Evolutionary conservation across 2,113 vertebrate species (phyloP).

Genomic region (Caranx ignobilis): DNA sequence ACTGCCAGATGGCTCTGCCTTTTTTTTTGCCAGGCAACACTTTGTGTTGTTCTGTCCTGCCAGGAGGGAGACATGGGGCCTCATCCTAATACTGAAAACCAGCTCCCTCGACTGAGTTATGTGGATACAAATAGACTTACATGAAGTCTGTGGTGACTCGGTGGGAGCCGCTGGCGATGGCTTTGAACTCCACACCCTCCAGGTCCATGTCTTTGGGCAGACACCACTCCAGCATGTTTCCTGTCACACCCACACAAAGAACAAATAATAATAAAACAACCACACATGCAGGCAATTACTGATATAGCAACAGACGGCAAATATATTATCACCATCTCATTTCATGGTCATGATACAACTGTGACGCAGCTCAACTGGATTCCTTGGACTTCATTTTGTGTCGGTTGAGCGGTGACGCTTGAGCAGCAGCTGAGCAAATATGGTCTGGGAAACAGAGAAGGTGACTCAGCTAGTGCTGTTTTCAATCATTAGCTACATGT

Average conservation of each 20-base stretch:
- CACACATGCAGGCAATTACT: constrained; percentile 6
- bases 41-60: constrained; percentile 35
- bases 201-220: constrained; percentile 94
- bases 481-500: constrained; percentile 1
- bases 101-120: neutral
- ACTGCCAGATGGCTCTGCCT: constrained; percentile 68
- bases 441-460: constrained; percentile 6
- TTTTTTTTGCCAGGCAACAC: constrained; percentile 42
- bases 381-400: constrained; percentile 39
- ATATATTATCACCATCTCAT: neutral
- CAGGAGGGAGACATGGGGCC: constrained; percentile 43
- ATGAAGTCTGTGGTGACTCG: constrained; percentile 95
- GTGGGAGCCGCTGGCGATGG: constrained; percentile 96
- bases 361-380: constrained; percentile 1
- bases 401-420: constrained; percentile 3
- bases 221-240: constrained; percentile 98
- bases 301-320: neutral
- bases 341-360: neutral
- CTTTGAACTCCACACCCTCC: constrained; percentile 96
- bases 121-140: constrained; percentile 87
- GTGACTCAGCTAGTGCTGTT: constrained; percentile 56
- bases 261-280: constrained; percentile 2
- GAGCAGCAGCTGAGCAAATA: constrained; percentile 67
- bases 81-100: constrained; percentile 38
- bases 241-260: constrained; percentile 74